phyloP scores from a whole-genome alignment of 1,140 invertebrate genomes.

The Pseudomyrmex gracilis region DNA sequence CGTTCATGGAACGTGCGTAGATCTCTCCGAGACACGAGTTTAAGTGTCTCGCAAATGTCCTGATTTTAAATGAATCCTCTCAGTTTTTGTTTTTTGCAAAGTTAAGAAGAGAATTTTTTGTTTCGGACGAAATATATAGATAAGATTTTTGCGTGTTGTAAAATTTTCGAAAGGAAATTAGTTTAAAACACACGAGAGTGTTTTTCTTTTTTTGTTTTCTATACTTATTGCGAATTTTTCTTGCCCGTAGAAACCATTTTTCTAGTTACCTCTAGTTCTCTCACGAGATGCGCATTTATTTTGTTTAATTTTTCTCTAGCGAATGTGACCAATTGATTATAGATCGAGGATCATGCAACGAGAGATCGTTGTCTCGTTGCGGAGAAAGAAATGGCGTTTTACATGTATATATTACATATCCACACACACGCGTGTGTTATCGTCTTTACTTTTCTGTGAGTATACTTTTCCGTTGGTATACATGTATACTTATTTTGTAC shows the following conservation, averaged over 20 bases:
- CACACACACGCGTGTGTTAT: slow-evolving; percentile 41
- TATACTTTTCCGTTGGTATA: slow-evolving; percentile 56
- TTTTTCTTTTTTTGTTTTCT: background rate
- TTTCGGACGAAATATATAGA: background rate
- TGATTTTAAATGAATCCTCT: background rate
- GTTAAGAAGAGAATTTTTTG: background rate
- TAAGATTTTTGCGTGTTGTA: background rate
- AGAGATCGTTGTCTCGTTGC: background rate
- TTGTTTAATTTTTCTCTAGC: background rate
- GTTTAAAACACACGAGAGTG: background rate
- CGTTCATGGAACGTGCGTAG: background rate
- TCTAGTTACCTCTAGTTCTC: background rate
- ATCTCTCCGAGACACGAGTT: background rate
- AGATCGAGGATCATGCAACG: no score
- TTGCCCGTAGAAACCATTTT: background rate
- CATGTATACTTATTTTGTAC: slow-evolving; percentile 31
- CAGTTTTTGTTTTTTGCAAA: background rate
- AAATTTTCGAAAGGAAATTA: slow-evolving; percentile 1
- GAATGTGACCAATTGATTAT: background rate
- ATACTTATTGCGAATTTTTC: background rate
- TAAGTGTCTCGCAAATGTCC: background rate
- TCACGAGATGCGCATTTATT: background rate
- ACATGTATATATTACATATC: slow-evolving; percentile 55
- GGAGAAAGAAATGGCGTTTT: background rate
- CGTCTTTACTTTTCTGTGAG: slow-evolving; percentile 56